phyloP scores from a whole-genome alignment of 2,113 vertebrate species.

The Rafetus swinhoei region DNA sequence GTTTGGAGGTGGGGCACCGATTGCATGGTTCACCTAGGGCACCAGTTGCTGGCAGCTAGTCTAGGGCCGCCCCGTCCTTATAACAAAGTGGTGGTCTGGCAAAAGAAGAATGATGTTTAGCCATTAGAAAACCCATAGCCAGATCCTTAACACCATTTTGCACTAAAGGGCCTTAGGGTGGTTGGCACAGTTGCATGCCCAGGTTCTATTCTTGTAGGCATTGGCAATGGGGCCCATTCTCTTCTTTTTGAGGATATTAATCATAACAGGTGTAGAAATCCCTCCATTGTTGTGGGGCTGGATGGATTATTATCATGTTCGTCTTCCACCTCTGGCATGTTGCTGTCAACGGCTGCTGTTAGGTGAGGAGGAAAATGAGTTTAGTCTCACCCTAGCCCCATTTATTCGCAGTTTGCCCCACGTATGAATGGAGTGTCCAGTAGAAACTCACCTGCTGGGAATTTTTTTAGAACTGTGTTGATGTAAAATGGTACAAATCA shows the following conservation, averaged over 20 bases:
- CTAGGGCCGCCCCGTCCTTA: too few relatives aligned
- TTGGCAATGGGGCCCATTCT: fast-evolving
- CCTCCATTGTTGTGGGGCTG: not conserved
- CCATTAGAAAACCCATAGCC: not conserved
- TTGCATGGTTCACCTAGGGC: too few relatives aligned
- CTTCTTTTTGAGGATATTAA: not conserved
- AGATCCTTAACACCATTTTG: not conserved
- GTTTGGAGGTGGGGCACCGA: too few relatives aligned
- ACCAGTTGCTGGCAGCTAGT: too few relatives aligned
- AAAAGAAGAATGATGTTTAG: not conserved
- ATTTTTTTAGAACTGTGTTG: conserved; percentile 5
- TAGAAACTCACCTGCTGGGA: not conserved
- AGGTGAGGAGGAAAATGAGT: conserved; percentile 17
- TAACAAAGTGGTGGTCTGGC: not conserved
- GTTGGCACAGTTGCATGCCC: not conserved
- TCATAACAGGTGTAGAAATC: not conserved
- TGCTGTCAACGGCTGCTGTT: not conserved
- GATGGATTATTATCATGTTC: not conserved
- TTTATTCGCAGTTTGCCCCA: not conserved
- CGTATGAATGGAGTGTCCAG: not conserved
- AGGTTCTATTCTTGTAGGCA: not conserved
- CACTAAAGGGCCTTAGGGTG: not conserved
- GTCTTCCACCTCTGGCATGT: not conserved
- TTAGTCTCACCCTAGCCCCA: not conserved
- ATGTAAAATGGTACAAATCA: conserved; percentile 8